Percentiles rank a stretch among this genome's conserved stretches.
These are phyloP conservation scores for Orycteropus afer DNA, from an alignment of 2,113 vertebrate genomes.

Conservation along the genomic window DNA sequence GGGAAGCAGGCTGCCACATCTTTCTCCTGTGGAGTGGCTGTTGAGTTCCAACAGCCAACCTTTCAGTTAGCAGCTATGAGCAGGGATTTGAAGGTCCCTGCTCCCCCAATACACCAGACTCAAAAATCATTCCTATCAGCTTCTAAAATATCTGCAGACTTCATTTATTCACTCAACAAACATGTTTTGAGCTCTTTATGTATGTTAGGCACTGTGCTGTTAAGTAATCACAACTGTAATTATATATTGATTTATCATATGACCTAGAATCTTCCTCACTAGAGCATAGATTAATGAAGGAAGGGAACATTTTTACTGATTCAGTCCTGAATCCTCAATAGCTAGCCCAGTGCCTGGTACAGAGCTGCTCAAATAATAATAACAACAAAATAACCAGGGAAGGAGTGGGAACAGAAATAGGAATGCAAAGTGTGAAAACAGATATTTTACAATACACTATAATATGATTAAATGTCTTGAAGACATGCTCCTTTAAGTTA, in stretches of 20 bases:
- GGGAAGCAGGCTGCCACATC: no score
- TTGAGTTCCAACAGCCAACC: no score
- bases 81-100: background rate
- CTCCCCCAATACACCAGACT: background rate
- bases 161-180: no score
- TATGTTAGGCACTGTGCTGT: no score
- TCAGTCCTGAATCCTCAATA: background rate
- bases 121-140: background rate
- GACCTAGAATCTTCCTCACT: background rate
- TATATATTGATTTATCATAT: fast-evolving
- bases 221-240: no score
- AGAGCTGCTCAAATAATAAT: background rate
- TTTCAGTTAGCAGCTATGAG: no score
- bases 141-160: background rate
- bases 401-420: background rate
- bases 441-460: background rate
- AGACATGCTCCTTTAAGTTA: background rate
- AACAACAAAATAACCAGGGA: no score
- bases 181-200: background rate
- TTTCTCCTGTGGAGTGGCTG: no score
- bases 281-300: background rate
- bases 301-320: background rate
- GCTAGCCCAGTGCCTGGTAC: background rate
- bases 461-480: background rate
- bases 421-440: background rate